Percentiles rank a stretch among this genome's conserved stretches.
Evolutionary conservation across 2,888 invertebrate genomes (phyloP).

Genomic region (Stegophylla sp.): DNA sequence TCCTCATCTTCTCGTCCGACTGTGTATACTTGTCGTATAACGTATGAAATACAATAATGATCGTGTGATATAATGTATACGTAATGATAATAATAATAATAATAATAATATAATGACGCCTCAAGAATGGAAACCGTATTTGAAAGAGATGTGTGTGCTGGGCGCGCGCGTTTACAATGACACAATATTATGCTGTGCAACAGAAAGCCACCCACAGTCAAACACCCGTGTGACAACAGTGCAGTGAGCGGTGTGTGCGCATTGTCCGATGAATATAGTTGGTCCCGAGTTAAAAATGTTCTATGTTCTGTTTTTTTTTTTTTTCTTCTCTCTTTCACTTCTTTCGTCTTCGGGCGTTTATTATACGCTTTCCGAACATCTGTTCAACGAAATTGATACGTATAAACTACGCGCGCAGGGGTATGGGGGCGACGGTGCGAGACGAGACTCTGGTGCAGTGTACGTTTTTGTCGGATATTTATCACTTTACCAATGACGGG

Average conservation of each 20-base stretch:
- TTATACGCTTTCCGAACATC: slow-evolving; percentile 45
- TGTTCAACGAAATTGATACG: slow-evolving; percentile 59
- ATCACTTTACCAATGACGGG: too few relatives aligned
- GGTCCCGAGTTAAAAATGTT: slow-evolving; percentile 33
- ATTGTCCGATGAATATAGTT: slow-evolving; percentile 46
- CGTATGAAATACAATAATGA: too few relatives aligned
- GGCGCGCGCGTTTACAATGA: slow-evolving; percentile 5
- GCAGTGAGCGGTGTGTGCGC: not conserved
- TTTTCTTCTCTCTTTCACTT: not conserved
- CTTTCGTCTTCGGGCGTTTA: slow-evolving; percentile 12
- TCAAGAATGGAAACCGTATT: slow-evolving; percentile 46
- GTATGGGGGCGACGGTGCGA: slow-evolving; percentile 50
- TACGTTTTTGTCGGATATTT: slow-evolving; percentile 23
- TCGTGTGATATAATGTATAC: not conserved
- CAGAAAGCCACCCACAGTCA: slow-evolving; percentile 42
- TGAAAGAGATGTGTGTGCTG: slow-evolving; percentile 13
- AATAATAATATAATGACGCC: slow-evolving; percentile 43
- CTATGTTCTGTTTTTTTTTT: slow-evolving; percentile 1
- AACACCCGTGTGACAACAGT: not conserved
- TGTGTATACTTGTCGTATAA: too few relatives aligned
- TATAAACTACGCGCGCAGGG: too few relatives aligned
- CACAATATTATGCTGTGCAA: not conserved
- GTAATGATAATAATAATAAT: slow-evolving; percentile 8
- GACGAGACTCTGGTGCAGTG: slow-evolving; percentile 30
- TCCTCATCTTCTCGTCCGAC: not conserved